Percentiles rank a stretch among this genome's conserved stretches.
phyloP scores from a whole-genome alignment of 2,888 invertebrate species.

The Bombyx huttoni region DNA sequence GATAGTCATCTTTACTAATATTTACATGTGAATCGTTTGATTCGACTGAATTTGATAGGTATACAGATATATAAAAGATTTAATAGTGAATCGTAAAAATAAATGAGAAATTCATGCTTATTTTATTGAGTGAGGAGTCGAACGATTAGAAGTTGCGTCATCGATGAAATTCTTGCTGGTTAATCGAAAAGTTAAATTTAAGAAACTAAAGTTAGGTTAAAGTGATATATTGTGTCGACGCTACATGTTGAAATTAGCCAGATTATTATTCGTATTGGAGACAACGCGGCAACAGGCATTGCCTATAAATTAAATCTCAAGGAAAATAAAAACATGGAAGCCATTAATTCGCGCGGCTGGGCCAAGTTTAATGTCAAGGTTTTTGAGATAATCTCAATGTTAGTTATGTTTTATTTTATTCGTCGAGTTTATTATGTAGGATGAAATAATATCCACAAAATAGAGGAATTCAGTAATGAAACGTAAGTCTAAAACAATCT shows the following conservation, averaged over 20 bases:
- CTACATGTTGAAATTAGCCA: conserved; percentile 61
- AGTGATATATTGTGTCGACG: conserved; percentile 61
- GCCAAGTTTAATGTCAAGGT: conserved; percentile 73
- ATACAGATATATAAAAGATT: conserved; percentile 1
- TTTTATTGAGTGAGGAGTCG: conserved; percentile 11
- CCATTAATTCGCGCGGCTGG: conserved; percentile 70
- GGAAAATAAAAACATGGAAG: conserved; percentile 73
- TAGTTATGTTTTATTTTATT: conserved; percentile 61
- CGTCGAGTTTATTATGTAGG: conserved; percentile 51
- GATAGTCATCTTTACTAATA: conserved; percentile 2
- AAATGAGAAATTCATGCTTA: conserved; percentile 8
- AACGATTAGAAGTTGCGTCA: conserved; percentile 34
- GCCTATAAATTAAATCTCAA: conserved; percentile 71
- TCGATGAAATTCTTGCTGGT: conserved; percentile 39
- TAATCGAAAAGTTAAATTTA: conserved; percentile 45
- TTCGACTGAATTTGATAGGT: neutral
- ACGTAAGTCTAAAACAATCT: neutral
- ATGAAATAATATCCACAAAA: conserved; percentile 44
- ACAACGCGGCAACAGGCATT: conserved; percentile 52
- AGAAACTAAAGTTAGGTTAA: conserved; percentile 57
- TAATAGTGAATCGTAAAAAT: conserved; percentile 1
- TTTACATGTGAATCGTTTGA: conserved; percentile 1
- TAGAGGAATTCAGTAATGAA: conserved; percentile 16
- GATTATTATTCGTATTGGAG: conserved; percentile 62
- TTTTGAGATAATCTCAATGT: conserved; percentile 66